A percentile compares a stretch with the other conserved stretches of the same genome.
phyloP scores from a whole-genome alignment of 2,888 invertebrate species.

The Salticus scenicus region DNA sequence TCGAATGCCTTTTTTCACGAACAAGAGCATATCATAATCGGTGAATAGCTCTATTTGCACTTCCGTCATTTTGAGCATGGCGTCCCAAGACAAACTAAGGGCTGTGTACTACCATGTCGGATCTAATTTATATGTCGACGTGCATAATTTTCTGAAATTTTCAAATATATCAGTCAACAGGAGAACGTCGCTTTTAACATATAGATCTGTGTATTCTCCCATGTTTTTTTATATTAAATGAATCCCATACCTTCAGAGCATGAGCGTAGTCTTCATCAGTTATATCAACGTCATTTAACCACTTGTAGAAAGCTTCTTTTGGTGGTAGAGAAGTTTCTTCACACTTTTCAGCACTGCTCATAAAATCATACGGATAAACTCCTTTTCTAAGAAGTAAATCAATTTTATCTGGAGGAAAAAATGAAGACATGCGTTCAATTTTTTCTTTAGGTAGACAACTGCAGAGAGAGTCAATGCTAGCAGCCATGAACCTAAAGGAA shows the following conservation, averaged over 20 bases:
- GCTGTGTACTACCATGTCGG: slow-evolving; percentile 19
- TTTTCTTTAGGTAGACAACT: no score
- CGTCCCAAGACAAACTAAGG: no score
- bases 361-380: background rate
- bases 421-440: no score
- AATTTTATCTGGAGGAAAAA: no score
- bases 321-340: background rate
- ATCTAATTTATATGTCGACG: no score
- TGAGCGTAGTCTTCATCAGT: background rate
- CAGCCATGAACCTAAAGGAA: no score
- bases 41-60: slow-evolving; percentile 72
- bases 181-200: no score
- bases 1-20: slow-evolving; percentile 72
- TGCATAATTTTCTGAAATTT: slow-evolving; percentile 71
- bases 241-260: no score
- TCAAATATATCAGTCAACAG: slow-evolving; percentile 73
- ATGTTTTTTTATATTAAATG: no score
- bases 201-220: no score
- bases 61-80: slow-evolving; percentile 73
- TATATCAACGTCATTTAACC: slow-evolving; percentile 54
- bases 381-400: no score
- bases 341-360: background rate
- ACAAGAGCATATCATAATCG: slow-evolving; percentile 72
- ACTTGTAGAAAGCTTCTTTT: slow-evolving; percentile 70
- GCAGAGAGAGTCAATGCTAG: no score